Percentiles rank a stretch among this genome's conserved stretches.
These are phyloP conservation scores for Alosa alosa DNA, from an alignment of 2,113 vertebrate genomes.

Conservation along the genomic window DNA sequence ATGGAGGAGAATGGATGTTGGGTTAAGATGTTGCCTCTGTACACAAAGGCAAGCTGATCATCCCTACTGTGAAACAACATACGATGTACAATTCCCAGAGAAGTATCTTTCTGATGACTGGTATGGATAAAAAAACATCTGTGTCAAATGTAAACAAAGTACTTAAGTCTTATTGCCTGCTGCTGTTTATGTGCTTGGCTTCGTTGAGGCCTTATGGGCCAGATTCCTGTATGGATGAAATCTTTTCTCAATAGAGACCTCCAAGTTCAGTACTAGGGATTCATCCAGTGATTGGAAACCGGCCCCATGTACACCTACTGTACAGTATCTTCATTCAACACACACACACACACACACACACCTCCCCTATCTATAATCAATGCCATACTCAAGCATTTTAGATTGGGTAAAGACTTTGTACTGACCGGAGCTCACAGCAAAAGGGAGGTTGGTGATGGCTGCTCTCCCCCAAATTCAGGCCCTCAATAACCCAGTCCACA, in stretches of 20 bases:
- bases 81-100: too few relatives aligned
- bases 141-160: too few relatives aligned
- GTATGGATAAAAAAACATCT: not conserved
- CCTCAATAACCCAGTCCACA: not conserved
- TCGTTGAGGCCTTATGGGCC: not conserved
- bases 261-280: too few relatives aligned
- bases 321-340: not conserved
- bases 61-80: not conserved
- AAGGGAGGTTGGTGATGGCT: not conserved
- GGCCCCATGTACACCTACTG: too few relatives aligned
- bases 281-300: too few relatives aligned
- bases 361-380: not conserved
- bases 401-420: not conserved
- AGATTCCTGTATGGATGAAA: not conserved
- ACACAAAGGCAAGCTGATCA: too few relatives aligned
- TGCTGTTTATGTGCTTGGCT: not conserved
- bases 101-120: not conserved
- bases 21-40: not conserved
- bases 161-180: too few relatives aligned
- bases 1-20: not conserved
- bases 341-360: not conserved
- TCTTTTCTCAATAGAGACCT: too few relatives aligned
- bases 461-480: not conserved
- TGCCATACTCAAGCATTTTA: not conserved
- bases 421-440: not conserved